Base-by-base conservation (phyloP, 2,888 invertebrate species). In the Cotesia congregata region DNA sequence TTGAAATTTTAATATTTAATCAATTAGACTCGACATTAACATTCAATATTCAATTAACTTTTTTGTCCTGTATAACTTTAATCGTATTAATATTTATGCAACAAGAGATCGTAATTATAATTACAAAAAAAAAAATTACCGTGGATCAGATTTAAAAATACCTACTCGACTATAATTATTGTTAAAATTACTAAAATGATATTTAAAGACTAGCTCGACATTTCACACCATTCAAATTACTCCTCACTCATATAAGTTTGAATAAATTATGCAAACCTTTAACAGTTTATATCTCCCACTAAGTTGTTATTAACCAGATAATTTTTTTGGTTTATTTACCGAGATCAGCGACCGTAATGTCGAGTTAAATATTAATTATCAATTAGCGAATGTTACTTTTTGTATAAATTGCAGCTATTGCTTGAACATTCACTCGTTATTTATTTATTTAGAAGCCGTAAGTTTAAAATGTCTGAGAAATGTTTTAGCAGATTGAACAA, bases 401-500 rank as follows among this genome's bases (percentile, higher is more conserved):
- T 12, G 50, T 30, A 1, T 20, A 30, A 30, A 3, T 12, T 50
- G 50, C 50, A 30, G 12, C 50, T 50, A 12, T 50, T 62, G 6
- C 17, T 7, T 62, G 1, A 17, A 30, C 7, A 65, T 20, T 65
- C 20, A 5, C 6, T 30, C 2, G 2, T 65, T 17, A 30, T 65
- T 30, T 38, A 30, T 60, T 7, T 6, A 59, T 6, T 30, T 12
- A 65, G 39, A 62, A 5, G 17, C n/a, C 30, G 65, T 41, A 41
- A 4, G 59, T 9, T 61, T 15, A 71, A 71, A 71, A 20, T 30
- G 12, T 65, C 65, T 38, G 38, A 65, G 65, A 7, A 65, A 30
- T 30, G 5, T 65, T 30, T 65, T 6, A 39, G 12, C 15, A 20
- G 17, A 20, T 20, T 17, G 30, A 15, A n/a, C 12, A 65, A 41